phyloP scores from a whole-genome alignment of 2,113 vertebrate species.

The Aegotheles bennettii region DNA sequence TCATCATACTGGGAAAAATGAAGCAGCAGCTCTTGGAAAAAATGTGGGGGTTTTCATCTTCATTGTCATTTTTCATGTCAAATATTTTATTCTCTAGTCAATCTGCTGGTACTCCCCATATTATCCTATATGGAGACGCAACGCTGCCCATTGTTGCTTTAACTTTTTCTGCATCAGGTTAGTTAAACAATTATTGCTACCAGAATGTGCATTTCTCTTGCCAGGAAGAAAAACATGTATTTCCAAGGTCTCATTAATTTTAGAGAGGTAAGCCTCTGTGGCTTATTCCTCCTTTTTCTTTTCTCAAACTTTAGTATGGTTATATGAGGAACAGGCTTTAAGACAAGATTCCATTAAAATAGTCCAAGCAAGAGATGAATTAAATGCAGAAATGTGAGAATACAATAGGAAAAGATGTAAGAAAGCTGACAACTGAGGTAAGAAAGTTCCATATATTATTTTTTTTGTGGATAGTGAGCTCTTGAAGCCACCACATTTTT shows the following conservation, averaged over 20 bases:
- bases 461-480: not conserved
- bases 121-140: not conserved
- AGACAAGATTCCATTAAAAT: not conserved
- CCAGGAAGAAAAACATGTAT: not conserved
- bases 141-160: not conserved
- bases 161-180: not conserved
- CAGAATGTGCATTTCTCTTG: not conserved
- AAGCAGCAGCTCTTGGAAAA: not conserved
- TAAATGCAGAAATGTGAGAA: not conserved
- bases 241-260: not conserved
- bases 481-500: not conserved
- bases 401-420: not conserved
- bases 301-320: not conserved
- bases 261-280: not conserved
- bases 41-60: fast-evolving
- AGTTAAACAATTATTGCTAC: not conserved
- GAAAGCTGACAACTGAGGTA: not conserved
- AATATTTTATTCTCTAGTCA: not conserved
- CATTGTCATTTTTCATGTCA: not conserved
- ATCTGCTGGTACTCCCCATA: not conserved
- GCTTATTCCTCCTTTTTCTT: not conserved
- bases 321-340: not conserved
- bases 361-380: not conserved
- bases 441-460: not conserved
- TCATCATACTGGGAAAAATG: not conserved